Evolutionary conservation across 1,140 invertebrate genomes (phyloP).

Genomic region (Leucophenga varia): DNA sequence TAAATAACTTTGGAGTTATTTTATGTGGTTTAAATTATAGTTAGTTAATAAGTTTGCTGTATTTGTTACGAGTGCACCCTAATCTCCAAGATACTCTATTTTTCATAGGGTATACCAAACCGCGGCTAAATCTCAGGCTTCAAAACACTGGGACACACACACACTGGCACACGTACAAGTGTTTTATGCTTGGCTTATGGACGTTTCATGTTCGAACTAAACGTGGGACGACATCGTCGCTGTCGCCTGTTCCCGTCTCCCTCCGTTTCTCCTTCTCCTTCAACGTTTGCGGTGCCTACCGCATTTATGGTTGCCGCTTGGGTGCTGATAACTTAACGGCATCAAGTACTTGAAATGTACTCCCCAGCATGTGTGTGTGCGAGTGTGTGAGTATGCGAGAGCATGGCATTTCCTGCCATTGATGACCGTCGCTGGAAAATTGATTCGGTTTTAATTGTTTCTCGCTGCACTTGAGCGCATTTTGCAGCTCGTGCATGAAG

Average conservation of each 20-base stretch:
- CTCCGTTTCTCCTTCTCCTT: too few species aligned
- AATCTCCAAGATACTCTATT: too few species aligned
- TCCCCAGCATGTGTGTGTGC: too few species aligned
- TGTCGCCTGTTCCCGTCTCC: too few species aligned
- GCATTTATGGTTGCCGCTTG: conserved; percentile 28
- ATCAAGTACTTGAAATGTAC: too few species aligned
- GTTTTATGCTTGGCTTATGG: conserved; percentile 29
- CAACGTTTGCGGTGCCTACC: conserved; percentile 18
- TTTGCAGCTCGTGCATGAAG: conserved; percentile 30
- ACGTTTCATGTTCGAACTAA: conserved; percentile 21
- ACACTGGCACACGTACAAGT: conserved; percentile 19
- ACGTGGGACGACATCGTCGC: conserved; percentile 8
- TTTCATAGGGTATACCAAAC: background rate
- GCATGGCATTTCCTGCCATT: too few species aligned
- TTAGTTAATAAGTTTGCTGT: too few species aligned
- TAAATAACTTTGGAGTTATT: too few species aligned
- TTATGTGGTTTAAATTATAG: background rate
- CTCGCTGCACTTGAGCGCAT: conserved; percentile 30
- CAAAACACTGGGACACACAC: background rate
- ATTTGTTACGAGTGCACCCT: too few species aligned
- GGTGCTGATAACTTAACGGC: conserved; percentile 29
- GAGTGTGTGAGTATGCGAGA: too few species aligned
- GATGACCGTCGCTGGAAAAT: too few species aligned
- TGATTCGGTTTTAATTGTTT: conserved; percentile 33
- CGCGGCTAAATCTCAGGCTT: conserved; percentile 17